Evolutionary conservation across 2,888 invertebrate genomes (phyloP).

Genomic region (Aproaerema taeniolella): DNA sequence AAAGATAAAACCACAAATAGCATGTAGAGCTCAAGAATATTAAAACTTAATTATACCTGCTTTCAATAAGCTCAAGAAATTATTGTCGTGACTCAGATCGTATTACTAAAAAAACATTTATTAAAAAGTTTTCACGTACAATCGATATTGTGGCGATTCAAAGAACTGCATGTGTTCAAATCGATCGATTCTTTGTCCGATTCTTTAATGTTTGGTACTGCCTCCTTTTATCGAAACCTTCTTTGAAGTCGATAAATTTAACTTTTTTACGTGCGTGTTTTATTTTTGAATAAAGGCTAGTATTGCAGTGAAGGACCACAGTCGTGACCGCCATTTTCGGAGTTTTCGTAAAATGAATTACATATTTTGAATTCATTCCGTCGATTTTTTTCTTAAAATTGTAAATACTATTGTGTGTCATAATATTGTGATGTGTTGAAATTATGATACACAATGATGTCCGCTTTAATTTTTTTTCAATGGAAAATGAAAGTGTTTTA

Average conservation of each 20-base stretch:
- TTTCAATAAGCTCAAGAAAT: constrained; percentile 7
- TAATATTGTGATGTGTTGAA: not conserved
- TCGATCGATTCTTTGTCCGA: constrained; percentile 47
- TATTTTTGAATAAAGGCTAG: no score
- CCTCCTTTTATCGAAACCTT: constrained; percentile 10
- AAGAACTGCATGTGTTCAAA: no score
- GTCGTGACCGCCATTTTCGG: no score
- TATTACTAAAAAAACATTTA: not conserved
- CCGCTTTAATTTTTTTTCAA: not conserved
- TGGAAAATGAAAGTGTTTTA: constrained; percentile 5
- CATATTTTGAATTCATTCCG: no score
- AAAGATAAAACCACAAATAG: no score
- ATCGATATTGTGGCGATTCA: constrained; percentile 9
- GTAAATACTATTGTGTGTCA: no score
- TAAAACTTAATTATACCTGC: constrained; percentile 2
- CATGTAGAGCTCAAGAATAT: not conserved
- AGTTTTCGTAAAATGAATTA: no score
- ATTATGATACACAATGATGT: not conserved
- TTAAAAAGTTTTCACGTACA: constrained; percentile 4
- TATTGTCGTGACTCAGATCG: constrained; percentile 8
- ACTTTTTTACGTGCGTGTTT: constrained; percentile 1
- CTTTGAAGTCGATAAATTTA: constrained; percentile 2
- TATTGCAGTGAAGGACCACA: constrained; percentile 5
- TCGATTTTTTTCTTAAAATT: no score
- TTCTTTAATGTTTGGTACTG: no score